Base-by-base conservation (phyloP, 2,113 vertebrate species). In the Ancistrus triradiatus region DNA sequence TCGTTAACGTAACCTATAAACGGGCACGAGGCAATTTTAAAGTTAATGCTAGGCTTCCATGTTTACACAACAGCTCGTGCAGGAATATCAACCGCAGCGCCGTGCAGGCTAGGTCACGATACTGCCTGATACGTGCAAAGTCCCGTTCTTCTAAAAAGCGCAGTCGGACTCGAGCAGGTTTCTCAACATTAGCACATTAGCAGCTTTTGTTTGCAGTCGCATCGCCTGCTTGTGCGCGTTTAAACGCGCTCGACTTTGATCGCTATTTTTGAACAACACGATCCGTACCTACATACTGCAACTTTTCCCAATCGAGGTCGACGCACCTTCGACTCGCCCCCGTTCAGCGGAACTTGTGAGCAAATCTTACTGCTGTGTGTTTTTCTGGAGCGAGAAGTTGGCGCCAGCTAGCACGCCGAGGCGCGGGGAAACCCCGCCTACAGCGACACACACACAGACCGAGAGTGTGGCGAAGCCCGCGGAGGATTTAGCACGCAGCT, bases 221-320 rank as follows among this genome's bases (percentile, higher is more conserved):
- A 22, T 57, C 52, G 53, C 33, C 60, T 52, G 40, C 51, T n/a
- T n/a, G 14, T 31, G 27, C 7, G 27, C 27, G 27, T 7, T 24
- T 46, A 48, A 17, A 22, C n/a, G 62, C 42, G 27, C 58, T 55
- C 44, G 21, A 28, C 59, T 63, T 28, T 21, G 33, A n/a, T n/a
- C n/a, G n/a, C n/a, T n/a, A n/a, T n/a, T n/a, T n/a, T 25, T 27
- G 27, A 50, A 49, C 43, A n/a, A 44, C 31, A 43, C n/a, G 25
- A 59, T 82, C 77, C 82, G 64, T 84, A 83, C 86, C 86, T 85
- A 69, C 35, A 13, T 38, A 59, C 67, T 77, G 78, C 72, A 88
- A 88, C 86, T 88, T 87, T 86, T 80, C 79, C 83, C 14, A 81
- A 77, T 81, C 64, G 7, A 75, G 6, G 17, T 18, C 10, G n/a